Evolutionary conservation across 2,888 invertebrate species (phyloP).

Genomic region (Ormia ochracea): DNA sequence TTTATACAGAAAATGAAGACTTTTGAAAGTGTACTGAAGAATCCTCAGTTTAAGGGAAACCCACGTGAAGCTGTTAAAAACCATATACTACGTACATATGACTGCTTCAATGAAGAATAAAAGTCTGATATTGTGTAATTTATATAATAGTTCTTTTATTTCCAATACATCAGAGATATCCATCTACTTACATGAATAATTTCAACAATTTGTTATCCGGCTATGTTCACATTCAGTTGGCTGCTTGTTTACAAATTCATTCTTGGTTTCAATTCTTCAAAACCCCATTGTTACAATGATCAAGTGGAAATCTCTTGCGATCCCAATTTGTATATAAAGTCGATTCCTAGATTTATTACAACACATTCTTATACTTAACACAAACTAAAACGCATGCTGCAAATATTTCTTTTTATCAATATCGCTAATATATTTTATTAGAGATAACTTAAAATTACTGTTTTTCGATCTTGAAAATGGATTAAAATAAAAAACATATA

Average conservation of each 20-base stretch:
- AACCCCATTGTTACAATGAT: too few species aligned
- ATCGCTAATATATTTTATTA: constrained; percentile 56
- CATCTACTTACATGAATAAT: too few species aligned
- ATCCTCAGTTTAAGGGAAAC: constrained; percentile 72
- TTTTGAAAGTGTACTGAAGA: constrained; percentile 70
- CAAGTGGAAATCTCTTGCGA: too few species aligned
- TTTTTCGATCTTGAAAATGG: constrained; percentile 17
- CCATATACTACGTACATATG: constrained; percentile 73
- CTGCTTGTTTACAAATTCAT: too few species aligned
- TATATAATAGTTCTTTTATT: neutral
- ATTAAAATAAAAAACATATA: constrained; percentile 17
- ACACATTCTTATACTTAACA: too few species aligned
- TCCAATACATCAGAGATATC: too few species aligned
- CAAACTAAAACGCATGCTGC: neutral
- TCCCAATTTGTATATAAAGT: too few species aligned
- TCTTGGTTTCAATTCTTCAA: too few species aligned
- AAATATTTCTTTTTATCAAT: constrained; percentile 22
- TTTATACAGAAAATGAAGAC: constrained; percentile 68
- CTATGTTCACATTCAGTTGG: too few species aligned
- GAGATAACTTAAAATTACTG: constrained; percentile 37
- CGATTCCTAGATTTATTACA: too few species aligned
- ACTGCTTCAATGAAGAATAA: constrained; percentile 58
- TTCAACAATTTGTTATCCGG: too few species aligned
- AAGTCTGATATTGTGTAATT: neutral
- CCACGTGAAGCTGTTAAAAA: constrained; percentile 71